These are phyloP conservation scores for Caenorhabditis angaria DNA, from an alignment of 2,888 invertebrate genomes.

Conservation along the genomic window DNA sequence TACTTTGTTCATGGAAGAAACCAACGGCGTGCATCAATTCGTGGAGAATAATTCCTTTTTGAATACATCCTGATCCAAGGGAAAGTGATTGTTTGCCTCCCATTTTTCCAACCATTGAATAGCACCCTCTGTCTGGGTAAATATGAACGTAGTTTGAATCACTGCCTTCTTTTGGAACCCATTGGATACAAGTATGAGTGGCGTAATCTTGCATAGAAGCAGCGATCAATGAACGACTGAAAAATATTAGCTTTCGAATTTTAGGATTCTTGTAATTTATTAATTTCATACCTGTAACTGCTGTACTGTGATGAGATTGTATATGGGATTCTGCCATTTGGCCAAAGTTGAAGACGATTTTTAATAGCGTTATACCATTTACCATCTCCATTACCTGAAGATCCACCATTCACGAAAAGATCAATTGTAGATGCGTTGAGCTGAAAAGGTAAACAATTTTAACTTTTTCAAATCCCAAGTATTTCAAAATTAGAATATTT, in stretches of 20 bases:
- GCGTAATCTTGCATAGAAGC: conserved; percentile 70
- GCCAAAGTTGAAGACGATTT: conserved; percentile 69
- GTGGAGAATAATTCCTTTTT: conserved; percentile 72
- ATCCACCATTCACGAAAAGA: conserved; percentile 62
- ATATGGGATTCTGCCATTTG: conserved; percentile 67
- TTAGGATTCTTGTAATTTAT: not conserved
- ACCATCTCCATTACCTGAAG: conserved; percentile 47
- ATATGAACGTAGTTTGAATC: conserved; percentile 71
- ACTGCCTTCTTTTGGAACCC: conserved; percentile 65
- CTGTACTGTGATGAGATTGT: conserved; percentile 70
- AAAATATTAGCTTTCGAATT: too few species aligned
- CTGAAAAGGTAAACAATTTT: conserved; percentile 42
- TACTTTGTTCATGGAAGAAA: conserved; percentile 69
- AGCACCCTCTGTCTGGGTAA: conserved; percentile 71
- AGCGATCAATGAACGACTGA: conserved; percentile 70
- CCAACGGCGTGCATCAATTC: conserved; percentile 71
- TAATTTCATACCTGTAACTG: conserved; percentile 64
- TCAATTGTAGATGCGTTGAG: conserved; percentile 66
- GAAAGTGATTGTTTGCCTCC: conserved; percentile 66
- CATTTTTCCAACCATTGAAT: conserved; percentile 70
- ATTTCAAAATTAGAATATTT: not conserved
- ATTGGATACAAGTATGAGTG: conserved; percentile 67
- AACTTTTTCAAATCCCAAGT: not conserved
- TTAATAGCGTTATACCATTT: conserved; percentile 68
- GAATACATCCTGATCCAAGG: conserved; percentile 70